These are phyloP conservation scores for Loripinus fragilis DNA, from an alignment of 2,888 invertebrate genomes.

Conservation along the genomic window DNA sequence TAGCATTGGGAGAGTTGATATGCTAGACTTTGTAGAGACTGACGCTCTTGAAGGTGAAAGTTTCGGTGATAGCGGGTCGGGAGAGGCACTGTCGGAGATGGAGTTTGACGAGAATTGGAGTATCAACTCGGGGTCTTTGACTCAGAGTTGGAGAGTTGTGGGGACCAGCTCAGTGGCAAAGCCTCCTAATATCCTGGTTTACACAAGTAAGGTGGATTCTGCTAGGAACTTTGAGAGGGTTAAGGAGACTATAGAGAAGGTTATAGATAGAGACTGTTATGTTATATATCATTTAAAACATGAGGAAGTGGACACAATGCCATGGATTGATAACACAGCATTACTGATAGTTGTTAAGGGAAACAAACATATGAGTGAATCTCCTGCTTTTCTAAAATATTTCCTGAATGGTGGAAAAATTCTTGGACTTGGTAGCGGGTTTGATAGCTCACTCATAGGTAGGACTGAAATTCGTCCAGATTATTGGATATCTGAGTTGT, in stretches of 20 bases:
- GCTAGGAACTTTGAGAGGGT: constrained; percentile 73
- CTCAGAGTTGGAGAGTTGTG: constrained; percentile 39
- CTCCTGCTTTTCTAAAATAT: constrained; percentile 69
- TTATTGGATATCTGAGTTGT: constrained; percentile 61
- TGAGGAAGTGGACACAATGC: constrained; percentile 71
- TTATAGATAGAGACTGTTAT: constrained; percentile 76
- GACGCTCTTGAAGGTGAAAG: constrained; percentile 37
- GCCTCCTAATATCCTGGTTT: constrained; percentile 82
- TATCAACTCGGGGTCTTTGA: constrained; percentile 23
- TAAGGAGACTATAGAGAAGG: constrained; percentile 68
- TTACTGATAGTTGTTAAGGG: constrained; percentile 76
- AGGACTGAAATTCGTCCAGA: constrained; percentile 43
- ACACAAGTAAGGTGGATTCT: constrained; percentile 79
- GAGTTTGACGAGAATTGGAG: constrained; percentile 39
- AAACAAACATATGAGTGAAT: constrained; percentile 70
- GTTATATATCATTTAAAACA: constrained; percentile 80
- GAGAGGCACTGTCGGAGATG: constrained; percentile 61
- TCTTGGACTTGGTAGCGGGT: constrained; percentile 67
- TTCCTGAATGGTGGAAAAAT: constrained; percentile 72
- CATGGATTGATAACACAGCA: constrained; percentile 80
- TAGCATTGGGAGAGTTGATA: constrained; percentile 54
- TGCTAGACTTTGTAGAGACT: constrained; percentile 45
- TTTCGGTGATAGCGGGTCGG: constrained; percentile 58
- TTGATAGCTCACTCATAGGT: constrained; percentile 64
- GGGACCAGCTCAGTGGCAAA: constrained; percentile 58